Evolutionary conservation across 2,113 vertebrate genomes (phyloP), one percentile per base, ranked within the genome.

Genomic region (Scortum barcoo): DNA sequence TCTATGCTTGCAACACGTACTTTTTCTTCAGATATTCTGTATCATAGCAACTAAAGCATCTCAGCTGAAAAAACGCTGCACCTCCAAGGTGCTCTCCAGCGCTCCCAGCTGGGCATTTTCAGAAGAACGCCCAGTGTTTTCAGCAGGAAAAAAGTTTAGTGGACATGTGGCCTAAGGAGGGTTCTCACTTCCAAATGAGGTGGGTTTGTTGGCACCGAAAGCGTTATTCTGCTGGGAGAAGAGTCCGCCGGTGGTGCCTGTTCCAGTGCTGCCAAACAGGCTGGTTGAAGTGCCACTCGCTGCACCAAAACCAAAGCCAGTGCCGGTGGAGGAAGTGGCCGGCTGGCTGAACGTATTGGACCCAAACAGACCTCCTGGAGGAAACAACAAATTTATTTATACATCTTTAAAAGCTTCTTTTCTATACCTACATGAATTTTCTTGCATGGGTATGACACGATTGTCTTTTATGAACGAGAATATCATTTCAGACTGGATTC

Each of bases 211-310:
- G 93, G 98, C 96, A 0, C 96, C 95, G 16, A 99, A 99, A n/a
- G 97, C 97, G 96, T 99, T 99, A 65, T 77, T 98, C 48, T 93
- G 97, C 81, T 97, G 96, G 0, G 98, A 98, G 94, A 99, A 99
- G 83, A 99, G 97, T 63, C 98, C 95, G 0, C 96, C 95, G 0
- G 94, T 89, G 75, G 91, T 78, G 3, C 92, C 97, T 0, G 98
- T 96, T 75, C 94, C 96, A 8, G 98, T 93, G 56, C 93, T 96
- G 51, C 98, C 98, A 24, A 99, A 99, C 13, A 99, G 91, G 81
- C 97, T 96, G 80, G 95, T 97, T 9, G 97, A 94, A 0, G 97
- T 96, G 5, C 97, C 98, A 0, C 95, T 96, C 4, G 97, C 93
- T 0, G 97, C 93, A 0, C 97, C 97, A 30, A 99, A 99, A 0